Evolutionary conservation across 2,888 invertebrate species (phyloP), one percentile per base, ranked within the genome.

Genomic region (Pseudococcus longispinus): DNA sequence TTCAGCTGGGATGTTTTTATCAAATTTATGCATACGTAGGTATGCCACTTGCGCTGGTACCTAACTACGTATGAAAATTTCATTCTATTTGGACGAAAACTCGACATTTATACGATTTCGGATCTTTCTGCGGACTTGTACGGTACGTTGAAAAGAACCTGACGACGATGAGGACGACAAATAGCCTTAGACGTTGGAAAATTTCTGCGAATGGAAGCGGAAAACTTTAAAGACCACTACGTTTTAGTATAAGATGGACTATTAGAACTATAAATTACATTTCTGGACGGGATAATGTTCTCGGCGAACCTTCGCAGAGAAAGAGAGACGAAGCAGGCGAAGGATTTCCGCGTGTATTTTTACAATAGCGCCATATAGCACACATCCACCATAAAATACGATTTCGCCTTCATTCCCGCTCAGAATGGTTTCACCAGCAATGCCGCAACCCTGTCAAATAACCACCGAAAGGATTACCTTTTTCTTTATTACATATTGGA

Each of bases 401-500:
- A 77, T 51, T 86, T 86, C 51, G 77, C 74, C 74, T 85, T 85
- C 85, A 77, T 77, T 85, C 85, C 26, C 86, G 23, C 29, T 23
- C 60, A 77, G 80, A 80, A 80, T 80, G 77, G 86, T 86, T 86
- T 84, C 32, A 77, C n/a, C 86, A 80, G 77, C 60, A 9, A 60
- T 51, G 80, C 80, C 80, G 51, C 86, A 77, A 6, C 60, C 20
- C 86, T 86, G 86, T 86, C 86, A 86, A 86, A 86, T 86, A 86
- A 86, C 86, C 86, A 86, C 86, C 86, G 29, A 80, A 86, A 86
- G 86, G 86, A 86, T 86, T 86, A 86, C 86, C 86, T 86, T 86
- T 77, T 86, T 86, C 80, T 86, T 86, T 86, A 86, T 86, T 86
- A 86, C 86, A 86, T 86, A 86, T 86, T 86, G 86, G 86, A 86